Conservation (phyloP, 2,888 invertebrate genomes). For the Heterodera filipjevi region DNA sequence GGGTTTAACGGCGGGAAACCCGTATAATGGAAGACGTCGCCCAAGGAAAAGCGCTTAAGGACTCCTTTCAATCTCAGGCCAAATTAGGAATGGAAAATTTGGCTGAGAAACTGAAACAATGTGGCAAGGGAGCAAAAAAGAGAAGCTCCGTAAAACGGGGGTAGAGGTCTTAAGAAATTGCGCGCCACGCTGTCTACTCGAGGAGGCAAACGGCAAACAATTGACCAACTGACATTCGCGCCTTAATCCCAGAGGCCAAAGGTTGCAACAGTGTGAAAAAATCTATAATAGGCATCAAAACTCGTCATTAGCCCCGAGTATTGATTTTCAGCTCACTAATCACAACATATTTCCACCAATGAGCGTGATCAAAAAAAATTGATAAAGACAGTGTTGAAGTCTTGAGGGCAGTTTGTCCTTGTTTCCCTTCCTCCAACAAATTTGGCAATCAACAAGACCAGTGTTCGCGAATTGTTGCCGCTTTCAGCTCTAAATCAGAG, state of each 20-base stretch:
- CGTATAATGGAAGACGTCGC: conserved; percentile 16
- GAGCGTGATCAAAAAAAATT: not conserved
- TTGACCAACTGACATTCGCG: not conserved
- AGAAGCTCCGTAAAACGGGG: not conserved
- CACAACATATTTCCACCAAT: too few relatives aligned
- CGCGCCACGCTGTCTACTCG: too few relatives aligned
- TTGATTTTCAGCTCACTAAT: too few relatives aligned
- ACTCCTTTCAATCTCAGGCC: not conserved
- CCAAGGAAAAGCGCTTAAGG: not conserved
- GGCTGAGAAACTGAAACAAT: conserved; percentile 13
- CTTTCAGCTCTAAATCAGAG: too few relatives aligned
- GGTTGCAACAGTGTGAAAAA: not conserved
- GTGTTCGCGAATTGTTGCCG: too few relatives aligned
- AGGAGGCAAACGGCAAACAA: not conserved
- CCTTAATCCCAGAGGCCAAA: not conserved
- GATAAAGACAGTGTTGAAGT: too few relatives aligned
- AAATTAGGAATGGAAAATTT: conserved; percentile 20
- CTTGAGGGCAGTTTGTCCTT: too few relatives aligned
- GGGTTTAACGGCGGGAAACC: not conserved
- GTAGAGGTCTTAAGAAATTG: too few relatives aligned
- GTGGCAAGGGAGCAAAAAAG: conserved; percentile 14
- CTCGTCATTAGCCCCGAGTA: too few relatives aligned
- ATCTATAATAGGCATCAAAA: not conserved
- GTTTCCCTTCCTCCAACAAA: too few relatives aligned
- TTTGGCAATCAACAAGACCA: too few relatives aligned